Conservation (phyloP, 2,888 invertebrate genomes). For the Druceiella hillmani region DNA sequence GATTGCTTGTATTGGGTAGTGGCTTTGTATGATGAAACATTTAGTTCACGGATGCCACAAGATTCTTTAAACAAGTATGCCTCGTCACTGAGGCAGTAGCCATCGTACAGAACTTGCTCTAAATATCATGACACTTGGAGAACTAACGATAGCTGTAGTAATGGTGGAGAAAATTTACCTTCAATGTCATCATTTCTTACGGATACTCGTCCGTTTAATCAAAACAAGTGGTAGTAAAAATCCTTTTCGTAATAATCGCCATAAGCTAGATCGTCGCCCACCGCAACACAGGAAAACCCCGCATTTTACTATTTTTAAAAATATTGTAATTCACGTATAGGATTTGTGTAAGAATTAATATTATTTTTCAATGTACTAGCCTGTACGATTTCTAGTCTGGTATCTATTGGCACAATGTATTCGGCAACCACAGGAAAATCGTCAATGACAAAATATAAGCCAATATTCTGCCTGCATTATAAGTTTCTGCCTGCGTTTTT, state of each 20-base stretch:
- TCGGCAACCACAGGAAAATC: constrained; percentile 17
- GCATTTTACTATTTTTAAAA: constrained; percentile 22
- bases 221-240: constrained; percentile 22
- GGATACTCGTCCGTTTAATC: constrained; percentile 17
- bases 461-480: constrained; percentile 2
- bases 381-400: constrained; percentile 11
- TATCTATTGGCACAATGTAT: constrained; percentile 16
- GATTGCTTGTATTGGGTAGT: no score
- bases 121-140: no score
- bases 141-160: constrained; percentile 14
- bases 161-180: constrained; percentile 16
- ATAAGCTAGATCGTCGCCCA: constrained; percentile 17
- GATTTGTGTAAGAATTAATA: constrained; percentile 27
- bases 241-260: constrained; percentile 18
- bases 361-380: constrained; percentile 14
- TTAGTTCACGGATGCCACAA: no score
- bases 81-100: no score
- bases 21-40: no score
- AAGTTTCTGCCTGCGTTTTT: not conserved
- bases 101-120: no score
- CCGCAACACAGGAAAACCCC: constrained; percentile 15
- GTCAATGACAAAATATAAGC: constrained; percentile 16
- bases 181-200: constrained; percentile 18
- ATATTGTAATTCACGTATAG: constrained; percentile 19
- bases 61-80: no score